Base-by-base conservation (phyloP, 1,140 invertebrate species). In the Anagrus nilaparvatae region DNA sequence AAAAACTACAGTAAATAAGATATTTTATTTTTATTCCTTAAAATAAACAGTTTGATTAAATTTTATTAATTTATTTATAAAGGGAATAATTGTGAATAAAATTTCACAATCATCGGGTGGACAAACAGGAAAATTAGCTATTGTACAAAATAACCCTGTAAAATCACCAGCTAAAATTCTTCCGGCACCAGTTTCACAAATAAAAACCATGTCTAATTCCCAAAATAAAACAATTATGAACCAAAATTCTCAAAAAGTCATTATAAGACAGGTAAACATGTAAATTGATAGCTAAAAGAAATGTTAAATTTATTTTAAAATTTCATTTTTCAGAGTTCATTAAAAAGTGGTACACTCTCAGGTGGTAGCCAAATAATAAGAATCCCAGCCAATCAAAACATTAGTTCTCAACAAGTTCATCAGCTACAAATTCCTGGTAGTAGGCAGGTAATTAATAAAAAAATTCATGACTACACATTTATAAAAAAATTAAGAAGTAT, bases 101-200 rank as follows among this genome's bases (percentile, higher is more conserved):
- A 51, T 70, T 34, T 48, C 65, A 13, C 63, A 67, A 47, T 64
- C 69, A 8, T 58, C 63, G 9, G 54, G 55, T 20, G 48, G 58
- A 41, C 64, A 65, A 46, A 40, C 55, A 10, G 58, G 62, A 14
- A 70, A 67, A 52, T 54, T 69, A 45, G 60, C 61, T 27, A 52
- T 67, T 12, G 56, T 69, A 47, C 55, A 64, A 32, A 63, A 50
- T 40, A 60, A 60, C 19, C 51, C 68, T 13, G 64, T 74, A 25
- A 77, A 78, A 54, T 74, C 76, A n/a, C 76, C 77, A 4, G 71
- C 78, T 14, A 82, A 82, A 64, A 77, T 84, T 49, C 65, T 81
- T 31, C 79, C 83, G 28, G 78, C 81, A 20, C 77, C 80, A 42
- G 52, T 68, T 17, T 36, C 52, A 27, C 56, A 56, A 34, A 43